A percentile compares a stretch with the other conserved stretches of the same genome.
Conservation (phyloP, 2,888 invertebrate genomes). For the Resseliella maxima region DNA sequence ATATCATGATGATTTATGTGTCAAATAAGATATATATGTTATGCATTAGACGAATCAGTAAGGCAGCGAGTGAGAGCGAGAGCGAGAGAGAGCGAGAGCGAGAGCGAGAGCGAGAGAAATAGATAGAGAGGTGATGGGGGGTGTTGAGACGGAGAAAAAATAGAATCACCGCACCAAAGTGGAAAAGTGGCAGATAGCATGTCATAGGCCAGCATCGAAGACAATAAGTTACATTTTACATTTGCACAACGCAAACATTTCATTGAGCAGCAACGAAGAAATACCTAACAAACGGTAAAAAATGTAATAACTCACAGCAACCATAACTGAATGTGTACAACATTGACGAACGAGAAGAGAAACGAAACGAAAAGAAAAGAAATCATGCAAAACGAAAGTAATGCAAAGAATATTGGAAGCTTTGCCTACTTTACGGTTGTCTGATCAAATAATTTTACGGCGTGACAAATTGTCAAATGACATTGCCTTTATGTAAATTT, state of each 20-base stretch:
- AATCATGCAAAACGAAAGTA: background rate
- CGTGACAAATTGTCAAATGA: constrained; percentile 39
- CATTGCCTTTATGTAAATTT: constrained; percentile 47
- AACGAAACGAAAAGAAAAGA: background rate
- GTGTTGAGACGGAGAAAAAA: too few relatives aligned
- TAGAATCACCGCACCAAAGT: background rate
- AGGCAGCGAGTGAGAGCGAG: background rate
- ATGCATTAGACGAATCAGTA: background rate
- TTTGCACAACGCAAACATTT: background rate
- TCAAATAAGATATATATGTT: background rate
- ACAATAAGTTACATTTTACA: constrained; percentile 10
- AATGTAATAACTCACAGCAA: constrained; percentile 2
- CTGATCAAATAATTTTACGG: background rate
- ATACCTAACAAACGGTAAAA: background rate
- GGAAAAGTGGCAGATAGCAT: constrained; percentile 8
- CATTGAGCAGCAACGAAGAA: too few relatives aligned
- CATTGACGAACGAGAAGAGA: background rate
- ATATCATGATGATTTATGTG: constrained; percentile 37
- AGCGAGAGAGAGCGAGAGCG: too few relatives aligned
- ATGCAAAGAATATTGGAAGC: background rate
- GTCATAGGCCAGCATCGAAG: constrained; percentile 8
- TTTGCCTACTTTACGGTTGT: constrained; percentile 15
- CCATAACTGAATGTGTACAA: too few relatives aligned
- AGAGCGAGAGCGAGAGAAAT: too few relatives aligned
- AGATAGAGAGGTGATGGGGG: background rate